Percentiles rank a stretch among this genome's conserved stretches.
Evolutionary conservation across 2,797 vertebrate species (phyloP).

Genomic region (Etheostoma nigrum): DNA sequence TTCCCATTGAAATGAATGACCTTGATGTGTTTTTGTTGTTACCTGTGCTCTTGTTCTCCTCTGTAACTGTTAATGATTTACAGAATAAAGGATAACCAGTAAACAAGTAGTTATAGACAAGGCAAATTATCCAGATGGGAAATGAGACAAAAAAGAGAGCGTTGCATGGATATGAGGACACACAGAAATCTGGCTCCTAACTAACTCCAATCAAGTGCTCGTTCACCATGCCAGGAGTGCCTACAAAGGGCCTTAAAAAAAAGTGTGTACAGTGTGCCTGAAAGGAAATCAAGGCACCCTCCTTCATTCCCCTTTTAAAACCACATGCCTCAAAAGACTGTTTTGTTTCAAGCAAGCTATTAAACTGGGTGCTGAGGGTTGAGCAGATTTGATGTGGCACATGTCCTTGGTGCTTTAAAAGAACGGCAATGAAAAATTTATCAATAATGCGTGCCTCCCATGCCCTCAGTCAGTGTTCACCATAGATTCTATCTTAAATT

Average conservation of each 20-base stretch:
- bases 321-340: conserved; percentile 65
- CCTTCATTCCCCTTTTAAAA: conserved; percentile 64
- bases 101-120: conserved; percentile 32
- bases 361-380: conserved; percentile 69
- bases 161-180: conserved; percentile 51
- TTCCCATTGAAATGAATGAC: conserved; percentile 27
- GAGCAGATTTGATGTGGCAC: conserved; percentile 81
- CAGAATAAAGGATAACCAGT: conserved; percentile 18
- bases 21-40: conserved; percentile 36
- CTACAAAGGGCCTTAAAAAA: conserved; percentile 57
- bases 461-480: conserved; percentile 70
- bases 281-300: conserved; percentile 73
- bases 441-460: conserved; percentile 74
- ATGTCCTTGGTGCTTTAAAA: conserved; percentile 85
- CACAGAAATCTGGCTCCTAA: conserved; percentile 60
- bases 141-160: conserved; percentile 38
- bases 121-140: conserved; percentile 41
- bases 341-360: conserved; percentile 81
- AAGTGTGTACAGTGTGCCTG: conserved; percentile 44
- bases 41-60: conserved; percentile 18
- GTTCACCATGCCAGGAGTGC: conserved; percentile 53
- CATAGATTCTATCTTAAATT: conserved; percentile 78
- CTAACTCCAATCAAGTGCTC: conserved; percentile 64
- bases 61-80: conserved; percentile 24
- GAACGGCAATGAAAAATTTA: conserved; percentile 79